Base-by-base conservation (phyloP, 2,113 vertebrate genomes). In the Mus spicilegus region DNA sequence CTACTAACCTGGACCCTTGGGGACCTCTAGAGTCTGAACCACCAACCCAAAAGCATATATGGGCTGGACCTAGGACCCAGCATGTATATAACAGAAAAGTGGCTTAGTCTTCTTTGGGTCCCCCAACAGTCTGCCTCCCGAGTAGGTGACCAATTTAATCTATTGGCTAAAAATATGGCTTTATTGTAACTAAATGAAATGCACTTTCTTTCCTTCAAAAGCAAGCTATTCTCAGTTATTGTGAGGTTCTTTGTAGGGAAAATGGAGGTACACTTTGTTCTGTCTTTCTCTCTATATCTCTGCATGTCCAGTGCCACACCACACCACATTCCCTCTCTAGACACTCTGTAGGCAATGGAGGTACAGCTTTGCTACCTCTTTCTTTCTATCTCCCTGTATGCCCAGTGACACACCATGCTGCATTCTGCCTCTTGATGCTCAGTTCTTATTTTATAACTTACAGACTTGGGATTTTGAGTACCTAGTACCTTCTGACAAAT, bases 401-500 rank as follows among this genome's bases (percentile, higher is more conserved):
- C 3, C 6, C 0, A 17, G 61, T 65, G 5, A 3, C 1, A 46
- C 2, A 10, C 14, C 13, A 17, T 10, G 17, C 2, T 4, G 14
- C 28, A 24, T 42, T 58, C 0, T 19, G 42, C 49, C 28, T 7
- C 88, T 86, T 56, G 4, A 16, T 33, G 17, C 65, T 69, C 13
- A 8, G 12, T 14, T 61, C 20, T 12, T 89, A 26, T 65, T 92
- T 92, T 65, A 46, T 77, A 94, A 87, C 65, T 39, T 33, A 0
- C 3, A 91, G 39, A 33, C 33, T 58, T 14, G n/a, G 58, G 54
- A 12, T 24, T 90, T 94, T 80, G 30, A 94, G 58, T 76, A 93
- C 39, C 24, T 86, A 86, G 88, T 69, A 36, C 0, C 26, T 85
- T 95, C 95, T 67, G 93, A 85, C 42, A 95, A 82, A 70, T 90